These are phyloP conservation scores for Pteronura brasiliensis DNA, from an alignment of 2,113 vertebrate genomes.

Conservation along the genomic window DNA sequence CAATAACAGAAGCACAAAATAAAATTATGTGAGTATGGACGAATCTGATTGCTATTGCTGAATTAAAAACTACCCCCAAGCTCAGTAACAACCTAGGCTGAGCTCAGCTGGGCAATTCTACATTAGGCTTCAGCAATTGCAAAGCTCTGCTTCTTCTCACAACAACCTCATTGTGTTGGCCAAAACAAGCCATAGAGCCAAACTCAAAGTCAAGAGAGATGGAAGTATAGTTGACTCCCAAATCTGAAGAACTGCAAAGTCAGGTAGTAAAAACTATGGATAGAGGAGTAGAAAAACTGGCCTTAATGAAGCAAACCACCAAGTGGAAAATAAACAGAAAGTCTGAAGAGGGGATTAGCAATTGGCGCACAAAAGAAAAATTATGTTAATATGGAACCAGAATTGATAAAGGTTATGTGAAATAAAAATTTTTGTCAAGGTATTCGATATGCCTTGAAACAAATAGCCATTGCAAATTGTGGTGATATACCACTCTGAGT, in stretches of 20 bases:
- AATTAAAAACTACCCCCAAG: neutral
- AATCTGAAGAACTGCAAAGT: neutral
- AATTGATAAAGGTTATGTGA: neutral
- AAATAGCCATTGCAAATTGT: neutral
- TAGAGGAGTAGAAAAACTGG: neutral
- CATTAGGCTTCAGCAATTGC: neutral
- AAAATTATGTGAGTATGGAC: neutral
- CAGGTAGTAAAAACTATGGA: neutral
- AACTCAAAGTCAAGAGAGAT: neutral
- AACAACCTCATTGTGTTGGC: neutral
- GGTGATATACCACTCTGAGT: neutral
- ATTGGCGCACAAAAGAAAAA: neutral
- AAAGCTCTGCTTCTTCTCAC: neutral
- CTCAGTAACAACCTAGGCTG: neutral
- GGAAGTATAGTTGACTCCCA: neutral
- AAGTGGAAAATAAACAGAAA: neutral
- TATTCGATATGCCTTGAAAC: neutral
- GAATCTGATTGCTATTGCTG: neutral
- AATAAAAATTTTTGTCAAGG: neutral
- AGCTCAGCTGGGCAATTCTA: neutral
- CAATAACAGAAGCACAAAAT: neutral
- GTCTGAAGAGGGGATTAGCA: neutral
- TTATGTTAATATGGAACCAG: neutral
- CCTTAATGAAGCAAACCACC: neutral
- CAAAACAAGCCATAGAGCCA: neutral